Base-by-base conservation (phyloP, 2,888 invertebrate genomes). In the Eristalis intricaria region DNA sequence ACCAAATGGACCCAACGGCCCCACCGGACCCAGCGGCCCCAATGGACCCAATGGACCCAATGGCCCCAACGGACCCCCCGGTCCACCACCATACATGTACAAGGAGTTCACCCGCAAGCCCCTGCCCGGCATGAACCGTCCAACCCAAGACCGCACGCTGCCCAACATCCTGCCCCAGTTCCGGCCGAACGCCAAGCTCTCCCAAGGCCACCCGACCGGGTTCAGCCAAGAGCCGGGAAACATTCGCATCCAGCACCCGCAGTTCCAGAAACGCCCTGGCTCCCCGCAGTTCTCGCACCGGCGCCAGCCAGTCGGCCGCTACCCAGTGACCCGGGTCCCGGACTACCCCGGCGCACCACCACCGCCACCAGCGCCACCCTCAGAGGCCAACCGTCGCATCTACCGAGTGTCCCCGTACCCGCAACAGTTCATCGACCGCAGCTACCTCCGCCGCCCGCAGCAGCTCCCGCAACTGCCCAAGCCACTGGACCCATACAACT, bases 111-210 rank as follows among this genome's bases (percentile, higher is more conserved):
- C 91, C 0, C 91, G 92, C 13, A 92, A 93, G 58, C 90, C 91
- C 0, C 85, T 90, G 26, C 89, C 89, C 0, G 90, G 90, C 23
- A 89, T 90, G 58, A 89, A 89, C 35, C 90, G 91, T 4, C 91
- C 90, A 2, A 90, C 89, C 82, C 90, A 90, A 3, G 91, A 91
- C 75, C 90, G 89, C 0, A 90, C 92, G 76, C 90, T 95, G 61
- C 96, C 96, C 0, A 96, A 96, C 90, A 96, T 96, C 89, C 91
- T 96, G 29, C 96, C 96, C 0, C 96, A 96, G 90, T 96, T 96
- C 89, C 93, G 96, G 40, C 96, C 96, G 0, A 96, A 95, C 89
- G 95, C 95, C 1, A 95, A 95, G 89, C 92, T 94, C 3, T 94
- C 94, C 0, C 93, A 93, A 80, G 94, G 94, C 0, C 91, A 92